phyloP scores from a whole-genome alignment of 1,140 invertebrate species.

The Eufriesea mexicana region DNA sequence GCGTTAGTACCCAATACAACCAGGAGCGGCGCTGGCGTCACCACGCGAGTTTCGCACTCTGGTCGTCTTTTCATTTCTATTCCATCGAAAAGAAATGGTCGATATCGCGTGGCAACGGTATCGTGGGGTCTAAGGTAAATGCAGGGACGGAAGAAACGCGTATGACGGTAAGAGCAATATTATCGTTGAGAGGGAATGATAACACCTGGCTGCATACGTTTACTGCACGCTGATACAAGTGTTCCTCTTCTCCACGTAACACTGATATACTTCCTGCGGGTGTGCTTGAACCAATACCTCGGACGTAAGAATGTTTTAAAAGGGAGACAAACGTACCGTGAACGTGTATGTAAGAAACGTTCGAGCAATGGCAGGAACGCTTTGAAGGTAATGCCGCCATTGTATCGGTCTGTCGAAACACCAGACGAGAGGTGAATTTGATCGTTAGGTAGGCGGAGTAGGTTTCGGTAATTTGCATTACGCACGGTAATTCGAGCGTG shows the following conservation, averaged over 20 bases:
- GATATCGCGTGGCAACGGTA: slow-evolving; percentile 39
- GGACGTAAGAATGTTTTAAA: slow-evolving; percentile 51
- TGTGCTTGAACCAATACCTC: slow-evolving; percentile 35
- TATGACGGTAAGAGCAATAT: slow-evolving; percentile 69
- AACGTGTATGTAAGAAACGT: not conserved
- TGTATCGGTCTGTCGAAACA: not conserved
- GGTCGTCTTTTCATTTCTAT: slow-evolving; percentile 51
- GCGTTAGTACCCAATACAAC: not conserved
- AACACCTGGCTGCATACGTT: slow-evolving; percentile 70
- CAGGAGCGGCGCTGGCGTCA: slow-evolving; percentile 25
- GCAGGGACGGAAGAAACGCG: slow-evolving; percentile 54
- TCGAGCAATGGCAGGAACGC: not conserved
- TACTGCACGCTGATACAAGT: slow-evolving; percentile 59
- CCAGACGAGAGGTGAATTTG: not conserved
- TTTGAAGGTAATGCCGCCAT: not conserved
- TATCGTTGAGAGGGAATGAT: slow-evolving; percentile 73
- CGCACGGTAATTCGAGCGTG: not conserved
- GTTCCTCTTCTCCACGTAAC: slow-evolving; percentile 50
- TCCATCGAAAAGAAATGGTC: slow-evolving; percentile 19
- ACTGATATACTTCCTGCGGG: slow-evolving; percentile 48
- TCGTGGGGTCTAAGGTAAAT: slow-evolving; percentile 59
- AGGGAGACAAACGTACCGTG: slow-evolving; percentile 8
- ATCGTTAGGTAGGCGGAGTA: not conserved
- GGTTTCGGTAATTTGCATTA: slow-evolving; percentile 3
- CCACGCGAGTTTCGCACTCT: slow-evolving; percentile 6